Evolutionary conservation across 37 sponge, comb jelly and placozoan genomes (phyloP).

Genomic region (Amphimedon queenslandica): DNA sequence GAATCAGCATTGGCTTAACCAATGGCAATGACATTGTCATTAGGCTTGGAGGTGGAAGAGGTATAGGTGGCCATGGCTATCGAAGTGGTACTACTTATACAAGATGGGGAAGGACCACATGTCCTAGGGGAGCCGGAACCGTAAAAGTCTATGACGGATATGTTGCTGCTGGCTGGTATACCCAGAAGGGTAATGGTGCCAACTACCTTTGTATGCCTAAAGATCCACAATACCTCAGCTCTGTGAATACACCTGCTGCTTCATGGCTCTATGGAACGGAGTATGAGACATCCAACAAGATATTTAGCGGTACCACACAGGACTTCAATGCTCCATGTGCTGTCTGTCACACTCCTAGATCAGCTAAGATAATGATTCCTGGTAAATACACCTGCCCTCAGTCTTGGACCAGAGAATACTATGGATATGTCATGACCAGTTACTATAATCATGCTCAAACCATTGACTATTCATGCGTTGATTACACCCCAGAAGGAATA

Average conservation of each 20-base stretch:
- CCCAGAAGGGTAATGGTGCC: conserved; percentile 31
- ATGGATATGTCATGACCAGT: conserved; percentile 46
- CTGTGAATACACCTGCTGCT: not conserved
- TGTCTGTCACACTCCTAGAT: conserved; percentile 36
- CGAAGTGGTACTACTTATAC: too few relatives aligned
- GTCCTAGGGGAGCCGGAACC: conserved; percentile 29
- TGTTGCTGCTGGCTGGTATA: conserved; percentile 9
- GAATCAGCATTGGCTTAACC: too few relatives aligned
- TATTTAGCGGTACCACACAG: not conserved
- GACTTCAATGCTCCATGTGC: conserved; percentile 46
- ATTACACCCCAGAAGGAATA: conserved; percentile 34
- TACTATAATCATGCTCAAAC: not conserved
- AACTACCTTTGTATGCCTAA: conserved; percentile 66
- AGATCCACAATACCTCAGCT: not conserved
- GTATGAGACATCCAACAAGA: conserved; percentile 11
- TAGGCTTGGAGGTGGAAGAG: too few relatives aligned
- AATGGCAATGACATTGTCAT: too few relatives aligned
- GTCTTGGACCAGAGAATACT: conserved; percentile 52
- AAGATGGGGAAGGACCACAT: conserved; percentile 48
- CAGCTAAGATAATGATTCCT: conserved; percentile 31
- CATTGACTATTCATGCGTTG: conserved; percentile 47
- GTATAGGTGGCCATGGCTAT: too few relatives aligned
- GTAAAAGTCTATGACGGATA: conserved; percentile 29
- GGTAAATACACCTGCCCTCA: conserved; percentile 28
- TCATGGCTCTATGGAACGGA: conserved; percentile 35